Base-by-base conservation (phyloP, 2,797 vertebrate genomes). In the Pempheris klunzingeri region DNA sequence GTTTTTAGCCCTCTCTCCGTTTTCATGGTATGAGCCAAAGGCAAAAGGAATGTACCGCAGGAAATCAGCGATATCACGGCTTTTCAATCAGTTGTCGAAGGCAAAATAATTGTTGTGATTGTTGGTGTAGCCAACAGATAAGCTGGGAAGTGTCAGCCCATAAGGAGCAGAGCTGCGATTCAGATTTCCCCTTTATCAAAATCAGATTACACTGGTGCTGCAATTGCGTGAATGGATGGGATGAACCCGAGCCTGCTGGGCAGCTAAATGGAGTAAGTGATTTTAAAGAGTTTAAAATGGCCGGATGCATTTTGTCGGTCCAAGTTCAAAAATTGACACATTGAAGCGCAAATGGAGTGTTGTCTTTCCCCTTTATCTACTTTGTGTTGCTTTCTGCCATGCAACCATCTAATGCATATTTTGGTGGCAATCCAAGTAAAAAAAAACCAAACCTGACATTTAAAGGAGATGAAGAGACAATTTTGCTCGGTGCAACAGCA, bases 221-320 rank as follows among this genome's bases (percentile, higher is more conserved):
- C 52, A 41, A 65, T 20, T 30, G 78, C 68, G 67, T 61, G 66
- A 75, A 73, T 46, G 74, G 64, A 44, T 46, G 36, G 72, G 65
- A 74, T 80, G 43, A 70, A 75, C 53, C 67, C 65, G n/a, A 43
- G 43, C 52, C 65, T 65, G 24, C 76, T 43, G 26, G 49, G 67
- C 71, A 11, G 3, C 49, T 66, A 73, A 85, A 55, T 44, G 47
- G 39, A 58, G 55, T 71, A 57, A 78, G 66, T 71, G 59, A 72
- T 81, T 84, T 77, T 36, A 61, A 71, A 69, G 61, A 38, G 58
- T 43, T 80, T 43, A 38, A 61, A 85, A 71, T 41, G 70, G 41
- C 59, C 17, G n/a, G 57, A 74, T 68, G 74, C 71, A 47, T 74
- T 86, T 80, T 62, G 57, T 18, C 59, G 60, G 52, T 60, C 36